Conservation (phyloP, 2,888 invertebrate species). For the Drosophila paramelanica region DNA sequence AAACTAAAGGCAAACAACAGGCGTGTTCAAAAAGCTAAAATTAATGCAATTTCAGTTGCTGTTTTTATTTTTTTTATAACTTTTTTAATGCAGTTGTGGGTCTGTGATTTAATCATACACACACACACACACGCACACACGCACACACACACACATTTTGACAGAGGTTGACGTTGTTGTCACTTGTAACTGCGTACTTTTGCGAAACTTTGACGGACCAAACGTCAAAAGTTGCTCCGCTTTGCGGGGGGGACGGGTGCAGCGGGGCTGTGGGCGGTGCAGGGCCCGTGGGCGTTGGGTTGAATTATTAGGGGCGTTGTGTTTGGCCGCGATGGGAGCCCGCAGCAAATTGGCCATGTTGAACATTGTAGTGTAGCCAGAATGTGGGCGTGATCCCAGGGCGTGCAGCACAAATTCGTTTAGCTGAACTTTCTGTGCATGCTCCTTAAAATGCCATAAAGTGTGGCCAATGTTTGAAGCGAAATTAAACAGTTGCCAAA, state of each 20-base stretch:
- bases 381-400: constrained; percentile 1
- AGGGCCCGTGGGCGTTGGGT: neutral
- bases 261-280: constrained; percentile 3
- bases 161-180: constrained; percentile 56
- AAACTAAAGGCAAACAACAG: constrained; percentile 63
- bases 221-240: constrained; percentile 72
- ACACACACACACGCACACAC: constrained; percentile 7
- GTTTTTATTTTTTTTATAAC: constrained; percentile 45
- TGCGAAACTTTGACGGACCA: constrained; percentile 63
- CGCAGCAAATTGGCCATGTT: constrained; percentile 70
- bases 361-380: constrained; percentile 39
- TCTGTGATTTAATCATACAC: constrained; percentile 67
- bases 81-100: constrained; percentile 74
- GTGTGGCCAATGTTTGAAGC: constrained; percentile 61
- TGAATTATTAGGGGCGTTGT: constrained; percentile 9
- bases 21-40: constrained; percentile 35
- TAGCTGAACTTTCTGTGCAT: constrained; percentile 61
- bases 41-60: constrained; percentile 69
- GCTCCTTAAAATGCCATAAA: constrained; percentile 72
- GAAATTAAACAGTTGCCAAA: constrained; percentile 58
- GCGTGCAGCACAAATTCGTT: constrained; percentile 70
- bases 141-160: constrained; percentile 12
- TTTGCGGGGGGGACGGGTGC: constrained; percentile 4
- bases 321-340: constrained; percentile 43
- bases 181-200: constrained; percentile 68